phyloP scores from a whole-genome alignment of 2,113 vertebrate species.

The Elephantulus edwardii region DNA sequence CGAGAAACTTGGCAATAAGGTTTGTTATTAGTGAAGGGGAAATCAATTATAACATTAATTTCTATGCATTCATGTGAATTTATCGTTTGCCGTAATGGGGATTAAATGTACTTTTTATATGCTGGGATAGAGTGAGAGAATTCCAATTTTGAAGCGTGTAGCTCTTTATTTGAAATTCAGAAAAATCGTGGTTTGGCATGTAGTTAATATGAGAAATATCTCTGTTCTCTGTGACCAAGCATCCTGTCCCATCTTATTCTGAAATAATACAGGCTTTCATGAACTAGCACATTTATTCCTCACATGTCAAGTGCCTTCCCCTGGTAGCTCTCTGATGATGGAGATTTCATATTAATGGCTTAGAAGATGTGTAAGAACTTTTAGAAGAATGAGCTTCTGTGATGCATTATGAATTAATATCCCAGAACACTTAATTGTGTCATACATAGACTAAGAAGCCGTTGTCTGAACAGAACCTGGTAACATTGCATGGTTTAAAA shows the following conservation, averaged over 20 bases:
- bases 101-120: constrained; percentile 44
- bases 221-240: constrained; percentile 25
- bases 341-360: constrained; percentile 5
- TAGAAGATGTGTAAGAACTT: neutral
- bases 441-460: too few species aligned
- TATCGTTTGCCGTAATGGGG: neutral
- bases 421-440: too few species aligned
- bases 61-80: constrained; percentile 20
- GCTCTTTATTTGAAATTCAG: constrained; percentile 12
- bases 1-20: neutral
- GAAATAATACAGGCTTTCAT: neutral
- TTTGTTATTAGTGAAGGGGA: neutral
- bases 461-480: too few species aligned
- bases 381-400: neutral
- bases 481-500: too few species aligned
- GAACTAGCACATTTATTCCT: constrained; percentile 21
- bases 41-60: neutral
- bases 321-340: neutral
- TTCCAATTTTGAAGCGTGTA: constrained; percentile 2
- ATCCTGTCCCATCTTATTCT: constrained; percentile 8
- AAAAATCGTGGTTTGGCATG: constrained; percentile 1
- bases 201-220: constrained; percentile 19
- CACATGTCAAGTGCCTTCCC: neutral
- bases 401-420: neutral
- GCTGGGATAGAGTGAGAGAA: constrained; percentile 4